These are phyloP conservation scores for Adelosebastes latens DNA, from an alignment of 2,797 vertebrate genomes.

Conservation along the genomic window DNA sequence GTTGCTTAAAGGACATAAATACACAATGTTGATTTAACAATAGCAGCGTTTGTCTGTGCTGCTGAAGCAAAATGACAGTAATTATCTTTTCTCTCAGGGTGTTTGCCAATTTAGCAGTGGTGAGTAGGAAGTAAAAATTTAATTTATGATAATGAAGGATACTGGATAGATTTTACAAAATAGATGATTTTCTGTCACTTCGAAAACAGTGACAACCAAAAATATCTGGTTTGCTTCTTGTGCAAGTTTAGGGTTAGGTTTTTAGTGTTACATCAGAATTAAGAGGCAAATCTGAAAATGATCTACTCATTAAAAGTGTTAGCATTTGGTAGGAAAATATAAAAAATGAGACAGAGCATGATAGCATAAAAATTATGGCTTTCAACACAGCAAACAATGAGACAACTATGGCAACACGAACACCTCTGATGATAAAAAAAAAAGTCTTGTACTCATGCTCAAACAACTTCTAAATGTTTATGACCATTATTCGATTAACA, in stretches of 20 bases:
- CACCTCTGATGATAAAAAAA: neutral
- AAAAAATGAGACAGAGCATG: neutral
- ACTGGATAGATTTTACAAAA: neutral
- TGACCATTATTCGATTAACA: neutral
- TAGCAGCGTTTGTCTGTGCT: slow-evolving; percentile 9
- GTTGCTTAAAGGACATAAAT: neutral
- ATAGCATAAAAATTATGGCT: neutral
- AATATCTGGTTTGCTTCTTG: neutral
- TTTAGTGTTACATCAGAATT: neutral
- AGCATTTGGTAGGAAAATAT: neutral
- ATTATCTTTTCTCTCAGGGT: slow-evolving; percentile 47
- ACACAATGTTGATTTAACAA: slow-evolving; percentile 13
- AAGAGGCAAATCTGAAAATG: neutral
- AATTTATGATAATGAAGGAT: slow-evolving; percentile 17
- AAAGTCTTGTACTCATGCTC: neutral
- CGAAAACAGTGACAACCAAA: neutral
- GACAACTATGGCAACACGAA: neutral
- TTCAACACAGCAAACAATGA: neutral
- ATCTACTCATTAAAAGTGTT: neutral
- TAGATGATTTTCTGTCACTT: neutral
- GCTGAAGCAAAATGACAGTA: slow-evolving; percentile 41
- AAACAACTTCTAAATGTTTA: neutral
- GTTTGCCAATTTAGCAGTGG: slow-evolving; percentile 26
- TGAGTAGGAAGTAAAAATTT: slow-evolving; percentile 17
- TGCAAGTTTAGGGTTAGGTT: neutral